Evolutionary conservation across 2,797 vertebrate genomes (phyloP), one percentile per base, ranked within the genome.

Genomic region (Triplophysa yarkandensis): DNA sequence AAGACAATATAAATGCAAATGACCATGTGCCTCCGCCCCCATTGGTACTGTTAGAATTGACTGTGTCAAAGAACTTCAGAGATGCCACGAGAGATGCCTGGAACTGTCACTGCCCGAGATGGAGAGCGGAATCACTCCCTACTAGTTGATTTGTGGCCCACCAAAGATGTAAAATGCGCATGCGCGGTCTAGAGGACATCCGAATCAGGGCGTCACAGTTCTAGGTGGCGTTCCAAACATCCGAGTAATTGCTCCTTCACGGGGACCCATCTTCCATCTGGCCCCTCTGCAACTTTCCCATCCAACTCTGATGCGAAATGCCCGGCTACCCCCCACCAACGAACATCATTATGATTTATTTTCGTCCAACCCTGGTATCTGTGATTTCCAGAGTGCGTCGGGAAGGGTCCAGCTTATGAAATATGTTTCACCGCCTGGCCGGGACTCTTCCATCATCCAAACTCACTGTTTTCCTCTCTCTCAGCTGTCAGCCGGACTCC

Each of bases 201-300:
- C 67, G 57, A 83, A 74, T 81, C 75, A 83, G 72, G 85, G 85
- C 85, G 83, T 81, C 85, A 77, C 44, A 23, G 41, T 48, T 19
- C n/a, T 70, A 67, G 39, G 78, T 83, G 82, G 85, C 86, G 67
- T 85, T 90, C 83, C 86, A 85, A 88, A 86, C 80, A 84, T 89
- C 85, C 84, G 76, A 81, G 81, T 89, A 88, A 89, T 90, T 87
- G 85, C 67, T 83, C 85, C 84, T 87, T 86, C 83, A 86, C 83
- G 74, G 80, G n/a, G 81, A 58, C 72, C 54, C 54, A 68, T 85
- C 86, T 82, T 77, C 89, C 82, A 88, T 86, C 85, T 85, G 10
- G 46, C 48, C 32, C 48, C 64, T 21, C 68, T 64, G 57, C 81
- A 77, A 80, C 80, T 80, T 19, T 85, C 84, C 83, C 83, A 16